Percentiles rank a stretch among this genome's conserved stretches.
These are phyloP conservation scores for Zoroaster sp. DNA, from an alignment of 53 echinoderm and acorn worm genomes.

Conservation along the genomic window DNA sequence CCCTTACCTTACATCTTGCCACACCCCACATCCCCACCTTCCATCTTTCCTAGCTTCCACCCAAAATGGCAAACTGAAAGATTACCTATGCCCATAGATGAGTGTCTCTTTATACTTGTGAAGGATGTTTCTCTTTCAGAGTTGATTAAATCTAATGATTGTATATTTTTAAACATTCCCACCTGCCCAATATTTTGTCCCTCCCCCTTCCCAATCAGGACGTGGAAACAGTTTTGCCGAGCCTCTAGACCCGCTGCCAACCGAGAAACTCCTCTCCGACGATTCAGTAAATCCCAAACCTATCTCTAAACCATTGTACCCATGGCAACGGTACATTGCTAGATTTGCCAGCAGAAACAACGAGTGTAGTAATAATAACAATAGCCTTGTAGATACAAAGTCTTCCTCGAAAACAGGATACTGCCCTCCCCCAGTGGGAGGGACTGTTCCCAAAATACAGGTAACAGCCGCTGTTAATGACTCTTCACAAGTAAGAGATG, in stretches of 20 bases:
- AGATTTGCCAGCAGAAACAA: slow-evolving; percentile 13
- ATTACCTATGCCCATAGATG: too few species aligned
- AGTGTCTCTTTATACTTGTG: too few species aligned
- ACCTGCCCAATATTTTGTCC: background rate
- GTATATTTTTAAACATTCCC: background rate
- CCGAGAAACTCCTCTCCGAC: background rate
- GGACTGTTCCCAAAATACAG: slow-evolving; percentile 33
- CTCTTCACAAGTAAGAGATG: background rate
- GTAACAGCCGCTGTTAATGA: background rate
- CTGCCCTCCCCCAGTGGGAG: background rate
- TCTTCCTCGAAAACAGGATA: background rate
- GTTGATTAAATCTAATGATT: too few species aligned
- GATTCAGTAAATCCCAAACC: background rate
- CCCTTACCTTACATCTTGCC: too few species aligned
- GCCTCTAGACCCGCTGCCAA: background rate
- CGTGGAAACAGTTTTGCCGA: slow-evolving; percentile 55
- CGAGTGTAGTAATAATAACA: slow-evolving; percentile 3
- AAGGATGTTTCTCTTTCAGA: too few species aligned
- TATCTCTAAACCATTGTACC: background rate
- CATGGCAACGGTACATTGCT: slow-evolving; percentile 31
- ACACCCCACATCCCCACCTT: too few species aligned
- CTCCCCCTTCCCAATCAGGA: background rate
- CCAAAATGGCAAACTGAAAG: background rate
- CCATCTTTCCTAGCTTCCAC: too few species aligned
- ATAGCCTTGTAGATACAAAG: background rate